Conservation (phyloP, 2,113 vertebrate species). For the Telmatochromis brichardi region DNA sequence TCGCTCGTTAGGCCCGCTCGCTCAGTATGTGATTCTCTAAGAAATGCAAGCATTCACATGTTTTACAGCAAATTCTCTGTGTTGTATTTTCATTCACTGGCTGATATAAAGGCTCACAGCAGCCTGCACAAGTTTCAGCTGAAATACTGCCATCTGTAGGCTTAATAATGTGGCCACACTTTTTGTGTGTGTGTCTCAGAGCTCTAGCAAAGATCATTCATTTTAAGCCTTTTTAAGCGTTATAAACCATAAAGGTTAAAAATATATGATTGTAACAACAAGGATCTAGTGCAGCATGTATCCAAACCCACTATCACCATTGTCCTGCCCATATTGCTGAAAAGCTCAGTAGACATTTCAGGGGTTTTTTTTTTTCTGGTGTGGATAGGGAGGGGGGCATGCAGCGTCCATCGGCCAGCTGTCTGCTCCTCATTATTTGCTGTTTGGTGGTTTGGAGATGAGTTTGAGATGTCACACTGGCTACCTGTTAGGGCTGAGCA, state of each 20-base stretch:
- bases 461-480: slow-evolving; percentile 46
- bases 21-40: background rate
- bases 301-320: background rate
- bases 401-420: slow-evolving; percentile 26
- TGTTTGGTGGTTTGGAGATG: slow-evolving; percentile 36
- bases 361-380: background rate
- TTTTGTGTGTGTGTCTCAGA: background rate
- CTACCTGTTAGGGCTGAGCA: slow-evolving; percentile 50
- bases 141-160: slow-evolving; percentile 59
- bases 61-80: background rate
- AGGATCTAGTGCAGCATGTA: background rate
- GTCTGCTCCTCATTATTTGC: slow-evolving; percentile 52
- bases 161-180: background rate
- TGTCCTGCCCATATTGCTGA: background rate
- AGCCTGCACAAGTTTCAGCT: background rate
- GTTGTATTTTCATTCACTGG: background rate
- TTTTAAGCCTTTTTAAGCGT: background rate
- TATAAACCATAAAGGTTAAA: background rate
- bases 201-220: background rate
- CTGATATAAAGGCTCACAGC: background rate
- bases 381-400: background rate
- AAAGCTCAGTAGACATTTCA: background rate
- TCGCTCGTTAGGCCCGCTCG: background rate
- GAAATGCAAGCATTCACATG: background rate
- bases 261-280: background rate